phyloP scores from a whole-genome alignment of 2,888 invertebrate genomes.

The Nycteola revayana region DNA sequence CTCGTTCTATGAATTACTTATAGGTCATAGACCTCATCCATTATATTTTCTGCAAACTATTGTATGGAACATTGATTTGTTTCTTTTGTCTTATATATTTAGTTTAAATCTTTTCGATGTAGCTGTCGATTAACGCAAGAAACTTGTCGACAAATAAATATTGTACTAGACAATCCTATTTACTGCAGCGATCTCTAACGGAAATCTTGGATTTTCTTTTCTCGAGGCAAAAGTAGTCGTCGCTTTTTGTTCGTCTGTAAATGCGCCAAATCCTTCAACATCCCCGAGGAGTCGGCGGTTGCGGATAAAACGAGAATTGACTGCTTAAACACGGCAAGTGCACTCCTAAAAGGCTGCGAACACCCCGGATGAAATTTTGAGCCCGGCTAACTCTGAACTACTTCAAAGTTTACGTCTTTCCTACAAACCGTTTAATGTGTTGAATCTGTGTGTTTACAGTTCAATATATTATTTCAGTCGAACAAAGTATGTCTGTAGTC shows the following conservation, averaged over 20 bases:
- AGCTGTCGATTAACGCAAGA: conserved; percentile 26
- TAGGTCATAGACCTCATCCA: conserved; percentile 76
- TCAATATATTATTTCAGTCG: conserved; percentile 13
- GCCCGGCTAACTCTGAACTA: conserved; percentile 42
- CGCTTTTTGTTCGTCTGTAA: conserved; percentile 53
- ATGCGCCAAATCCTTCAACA: conserved; percentile 59
- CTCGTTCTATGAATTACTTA: conserved; percentile 80
- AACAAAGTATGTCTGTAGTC: conserved; percentile 8
- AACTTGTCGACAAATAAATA: conserved; percentile 55
- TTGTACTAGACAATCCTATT: conserved; percentile 40
- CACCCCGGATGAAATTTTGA: conserved; percentile 57
- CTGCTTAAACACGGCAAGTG: conserved; percentile 58
- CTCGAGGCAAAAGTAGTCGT: conserved; percentile 32
- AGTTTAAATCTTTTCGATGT: conserved; percentile 18
- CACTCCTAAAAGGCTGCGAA: conserved; percentile 52
- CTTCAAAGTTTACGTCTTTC: conserved; percentile 5
- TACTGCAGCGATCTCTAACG: conserved; percentile 37
- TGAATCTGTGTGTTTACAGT: conserved; percentile 12
- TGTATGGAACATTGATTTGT: conserved; percentile 44
- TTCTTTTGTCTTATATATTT: neutral
- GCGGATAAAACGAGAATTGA: conserved; percentile 57
- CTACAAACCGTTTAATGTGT: conserved; percentile 6
- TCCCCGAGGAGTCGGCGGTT: conserved; percentile 46
- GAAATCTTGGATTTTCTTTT: conserved; percentile 49
- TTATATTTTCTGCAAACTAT: conserved; percentile 56